Evolutionary conservation across 2,888 invertebrate genomes (phyloP), one percentile per base, ranked within the genome.

Genomic region (Leucoma salicis): DNA sequence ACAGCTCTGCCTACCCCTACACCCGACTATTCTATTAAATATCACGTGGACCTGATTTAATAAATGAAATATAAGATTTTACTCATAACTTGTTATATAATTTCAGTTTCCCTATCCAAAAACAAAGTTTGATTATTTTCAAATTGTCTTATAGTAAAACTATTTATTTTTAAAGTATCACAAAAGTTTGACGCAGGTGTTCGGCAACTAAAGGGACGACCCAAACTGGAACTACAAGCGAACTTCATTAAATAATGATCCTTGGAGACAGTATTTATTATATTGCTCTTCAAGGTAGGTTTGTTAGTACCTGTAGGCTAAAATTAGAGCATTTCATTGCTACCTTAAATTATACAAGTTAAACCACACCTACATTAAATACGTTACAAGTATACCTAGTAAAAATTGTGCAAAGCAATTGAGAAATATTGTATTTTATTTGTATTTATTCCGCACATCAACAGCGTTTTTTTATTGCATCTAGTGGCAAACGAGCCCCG

Each of bases 1-100:
- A 56, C 42, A 59, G 49, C 35, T 49, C 66, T 36, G 53, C 62
- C 3, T 45, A 42, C 51, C 58, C 60, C 29, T 62, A 63, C 41
- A 11, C 35, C 40, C 61, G 64, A 21, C 57, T 49, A 52, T 42
- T 41, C 21, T 64, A 63, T 44, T 70, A 41, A 50, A 24, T 14
- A 31, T 13, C 16, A 14, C n/a, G 24, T 6, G 18, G 1, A 45
- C 6, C 6, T 8, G 21, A 21, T 4, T 4, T 21, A 21, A 21
- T 3, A 21, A 21, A 21, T 21, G 8, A 21, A 21, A 5, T 8
- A 2, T 21, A 21, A 5, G 1, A 21, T 21, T 21, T 21, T 21
- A 21, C 6, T 8, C 8, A 21, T 8, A 21, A 21, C 6, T 21
- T 3, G 1, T 21, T 21, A 5, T 21, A 5, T 8, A 21, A 16